Evolutionary conservation across 1,140 invertebrate genomes (phyloP), one percentile per base, ranked within the genome.

Genomic region (Dysdera silvatica): DNA sequence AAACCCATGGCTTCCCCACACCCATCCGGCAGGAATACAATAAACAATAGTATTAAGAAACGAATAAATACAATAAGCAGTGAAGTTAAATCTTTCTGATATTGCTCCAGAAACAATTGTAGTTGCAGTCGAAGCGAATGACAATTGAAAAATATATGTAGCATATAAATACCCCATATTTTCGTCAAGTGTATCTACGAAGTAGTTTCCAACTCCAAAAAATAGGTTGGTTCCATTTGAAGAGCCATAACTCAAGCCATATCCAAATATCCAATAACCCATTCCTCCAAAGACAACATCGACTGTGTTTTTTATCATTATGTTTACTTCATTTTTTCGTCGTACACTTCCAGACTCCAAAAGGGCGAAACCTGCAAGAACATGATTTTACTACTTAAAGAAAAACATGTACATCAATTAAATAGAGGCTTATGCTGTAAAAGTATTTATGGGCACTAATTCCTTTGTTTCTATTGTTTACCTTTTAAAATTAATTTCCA

Each of bases 241-340:
- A 23, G 49, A 79, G 1, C 92, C 92, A 70, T 94, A 95, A 51
- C 89, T 92, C 72, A 96, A 80, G 0, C 87, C 90, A 75, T 91
- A 97, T 0, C 93, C 94, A 72, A 95, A 94, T 20, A 90, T 80
- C 93, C 93, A 96, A 76, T 95, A 97, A 0, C 89, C 93, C 5
- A 94, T 73, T 52, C 91, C 93, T 12, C 93, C 93, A 5, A 96
- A 81, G 8, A 93, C 87, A 54, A 96, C 91, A 68, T 95, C 91
- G 0, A 91, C 88, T 0, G 92, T 84, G 71, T 95, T 95, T 75
- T 94, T 95, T 86, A 95, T 90, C 91, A 95, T 94, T n/a, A 95
- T 94, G 71, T 95, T 94, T 0, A 93, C 89, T 80, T 95, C 92
- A 71, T 95, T 95, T 77, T 95, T 95, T 29, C 90, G 81, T 1